A percentile compares a stretch with the other conserved stretches of the same genome.
Evolutionary conservation across 2,797 vertebrate species (phyloP).

Genomic region (Podargus strigoides): DNA sequence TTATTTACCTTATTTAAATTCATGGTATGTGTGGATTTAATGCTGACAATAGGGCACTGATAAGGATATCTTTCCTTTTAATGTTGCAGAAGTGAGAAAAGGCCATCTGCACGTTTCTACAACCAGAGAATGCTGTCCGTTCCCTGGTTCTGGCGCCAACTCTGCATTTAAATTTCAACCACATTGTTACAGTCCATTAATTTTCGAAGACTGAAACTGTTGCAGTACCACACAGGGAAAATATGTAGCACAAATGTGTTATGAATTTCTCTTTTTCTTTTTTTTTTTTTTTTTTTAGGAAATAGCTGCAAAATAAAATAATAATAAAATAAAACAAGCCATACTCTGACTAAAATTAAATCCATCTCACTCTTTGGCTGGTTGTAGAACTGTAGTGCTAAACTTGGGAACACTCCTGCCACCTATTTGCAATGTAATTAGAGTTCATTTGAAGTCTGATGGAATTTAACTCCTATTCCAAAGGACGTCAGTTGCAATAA

Average conservation of each 20-base stretch:
- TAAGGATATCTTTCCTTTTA: not conserved
- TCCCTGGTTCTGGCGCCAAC: not conserved
- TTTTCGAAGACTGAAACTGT: conserved; percentile 17
- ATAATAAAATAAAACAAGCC: conserved; percentile 3
- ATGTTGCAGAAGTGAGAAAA: not conserved
- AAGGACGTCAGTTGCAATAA: not conserved
- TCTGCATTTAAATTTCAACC: conserved; percentile 27
- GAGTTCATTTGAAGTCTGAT: conserved; percentile 20
- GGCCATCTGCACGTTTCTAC: not conserved
- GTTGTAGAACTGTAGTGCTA: not conserved
- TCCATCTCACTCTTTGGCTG: not conserved
- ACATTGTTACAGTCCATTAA: conserved; percentile 46
- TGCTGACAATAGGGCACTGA: not conserved
- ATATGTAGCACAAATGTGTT: conserved; percentile 54
- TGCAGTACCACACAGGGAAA: conserved; percentile 43
- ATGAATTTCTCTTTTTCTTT: not conserved
- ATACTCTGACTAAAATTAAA: not conserved
- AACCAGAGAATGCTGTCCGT: not conserved
- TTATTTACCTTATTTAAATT: not conserved
- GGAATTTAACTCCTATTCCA: not conserved
- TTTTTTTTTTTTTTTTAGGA: not conserved
- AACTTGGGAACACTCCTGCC: not conserved
- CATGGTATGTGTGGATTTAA: not conserved
- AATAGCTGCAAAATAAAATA: conserved; percentile 40
- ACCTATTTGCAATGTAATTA: conserved; percentile 24